Evolutionary conservation across 2,888 invertebrate species (phyloP).

Genomic region (Liodrosophila aerea): DNA sequence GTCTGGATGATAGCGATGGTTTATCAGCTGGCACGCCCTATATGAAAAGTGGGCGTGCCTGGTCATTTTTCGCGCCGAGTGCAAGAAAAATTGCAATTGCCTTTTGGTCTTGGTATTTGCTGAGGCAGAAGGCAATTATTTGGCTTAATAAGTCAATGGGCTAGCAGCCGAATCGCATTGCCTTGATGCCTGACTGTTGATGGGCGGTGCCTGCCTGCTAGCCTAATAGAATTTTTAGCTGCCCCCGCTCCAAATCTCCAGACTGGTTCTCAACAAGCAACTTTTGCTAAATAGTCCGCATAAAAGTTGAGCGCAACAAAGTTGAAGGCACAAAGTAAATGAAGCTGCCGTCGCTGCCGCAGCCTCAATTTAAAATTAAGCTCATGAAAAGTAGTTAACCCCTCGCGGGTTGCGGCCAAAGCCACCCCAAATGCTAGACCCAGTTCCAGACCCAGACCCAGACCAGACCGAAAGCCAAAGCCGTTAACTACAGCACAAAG

Average conservation of each 20-base stretch:
- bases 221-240: conserved; percentile 63
- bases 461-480: conserved; percentile 46
- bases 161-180: conserved; percentile 54
- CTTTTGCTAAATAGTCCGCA: conserved; percentile 66
- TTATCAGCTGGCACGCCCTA: conserved; percentile 50
- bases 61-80: conserved; percentile 67
- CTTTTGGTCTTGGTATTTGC: background rate
- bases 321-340: conserved; percentile 72
- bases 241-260: too few relatives aligned
- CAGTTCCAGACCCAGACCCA: conserved; percentile 3
- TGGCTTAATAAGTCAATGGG: conserved; percentile 74
- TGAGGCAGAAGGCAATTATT: conserved; percentile 74
- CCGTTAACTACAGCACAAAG: conserved; percentile 75
- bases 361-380: conserved; percentile 75
- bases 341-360: conserved; percentile 59
- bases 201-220: conserved; percentile 23
- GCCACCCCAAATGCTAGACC: conserved; percentile 44
- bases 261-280: conserved; percentile 16
- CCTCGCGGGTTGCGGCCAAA: conserved; percentile 53
- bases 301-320: conserved; percentile 69
- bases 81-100: conserved; percentile 55
- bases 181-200: conserved; percentile 39
- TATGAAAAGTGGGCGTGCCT: conserved; percentile 50
- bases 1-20: conserved; percentile 20
- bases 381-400: conserved; percentile 76